phyloP scores from a whole-genome alignment of 2,113 vertebrate genomes.

The Protobothrops flavoviridis region DNA sequence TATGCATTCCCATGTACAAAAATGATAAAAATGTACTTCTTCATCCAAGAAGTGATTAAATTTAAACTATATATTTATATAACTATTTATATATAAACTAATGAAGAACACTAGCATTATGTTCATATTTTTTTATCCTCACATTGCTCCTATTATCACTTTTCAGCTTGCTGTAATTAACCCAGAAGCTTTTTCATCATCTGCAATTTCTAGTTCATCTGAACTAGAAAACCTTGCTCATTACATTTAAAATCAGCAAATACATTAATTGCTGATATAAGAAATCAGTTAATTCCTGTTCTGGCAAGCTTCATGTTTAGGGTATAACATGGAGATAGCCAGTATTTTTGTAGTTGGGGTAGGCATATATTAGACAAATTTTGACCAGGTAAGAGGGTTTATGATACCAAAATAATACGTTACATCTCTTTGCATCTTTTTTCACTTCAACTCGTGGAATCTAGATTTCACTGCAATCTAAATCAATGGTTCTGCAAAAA shows the following conservation, averaged over 20 bases:
- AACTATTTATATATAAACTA: not conserved
- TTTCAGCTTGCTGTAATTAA: not conserved
- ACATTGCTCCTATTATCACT: too few species aligned
- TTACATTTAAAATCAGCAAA: not conserved
- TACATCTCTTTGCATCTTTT: not conserved
- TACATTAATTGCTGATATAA: not conserved
- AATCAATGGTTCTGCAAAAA: not conserved
- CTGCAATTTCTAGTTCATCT: not conserved
- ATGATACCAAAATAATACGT: not conserved
- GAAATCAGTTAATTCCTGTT: not conserved
- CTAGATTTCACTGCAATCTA: not conserved
- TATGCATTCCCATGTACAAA: not conserved
- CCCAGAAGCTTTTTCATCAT: not conserved
- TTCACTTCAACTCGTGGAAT: not conserved
- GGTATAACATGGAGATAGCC: not conserved
- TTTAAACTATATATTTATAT: not conserved
- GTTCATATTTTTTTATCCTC: too few species aligned
- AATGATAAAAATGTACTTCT: not conserved
- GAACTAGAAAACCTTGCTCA: not conserved
- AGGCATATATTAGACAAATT: not conserved
- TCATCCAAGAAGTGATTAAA: not conserved
- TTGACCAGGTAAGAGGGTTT: not conserved
- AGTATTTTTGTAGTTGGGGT: not conserved
- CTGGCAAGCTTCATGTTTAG: not conserved
- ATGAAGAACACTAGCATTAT: not conserved